phyloP scores from a whole-genome alignment of 2,797 vertebrate species.

The Sibirionetta formosa region DNA sequence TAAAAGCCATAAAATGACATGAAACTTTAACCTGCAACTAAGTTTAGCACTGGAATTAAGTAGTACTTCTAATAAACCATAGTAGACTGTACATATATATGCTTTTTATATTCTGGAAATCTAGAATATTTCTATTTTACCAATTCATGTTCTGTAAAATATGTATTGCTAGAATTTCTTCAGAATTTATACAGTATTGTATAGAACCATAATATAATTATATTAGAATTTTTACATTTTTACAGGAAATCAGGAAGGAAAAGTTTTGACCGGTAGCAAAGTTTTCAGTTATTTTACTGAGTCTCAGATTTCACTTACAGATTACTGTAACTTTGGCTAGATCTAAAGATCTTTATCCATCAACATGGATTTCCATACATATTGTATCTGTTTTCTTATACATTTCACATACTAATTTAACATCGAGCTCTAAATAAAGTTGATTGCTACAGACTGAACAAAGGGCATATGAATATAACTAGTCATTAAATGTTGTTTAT shows the following conservation, averaged over 20 bases:
- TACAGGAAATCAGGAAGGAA: background rate
- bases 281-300: background rate
- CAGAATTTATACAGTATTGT: background rate
- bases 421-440: background rate
- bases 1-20: background rate
- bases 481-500: background rate
- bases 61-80: background rate
- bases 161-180: background rate
- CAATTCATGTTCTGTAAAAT: background rate
- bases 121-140: background rate
- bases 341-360: background rate
- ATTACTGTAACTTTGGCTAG: background rate
- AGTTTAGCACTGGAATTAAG: background rate
- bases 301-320: background rate
- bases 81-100: background rate
- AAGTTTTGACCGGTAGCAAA: background rate
- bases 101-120: background rate
- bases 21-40: background rate
- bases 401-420: background rate
- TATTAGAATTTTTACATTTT: background rate
- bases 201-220: background rate
- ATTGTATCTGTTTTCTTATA: background rate
- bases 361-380: background rate
- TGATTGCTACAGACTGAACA: background rate
- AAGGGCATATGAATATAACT: background rate